Evolutionary conservation across 2,797 vertebrate species (phyloP), one percentile per base, ranked within the genome.

Genomic region (Leuciscus waleckii): DNA sequence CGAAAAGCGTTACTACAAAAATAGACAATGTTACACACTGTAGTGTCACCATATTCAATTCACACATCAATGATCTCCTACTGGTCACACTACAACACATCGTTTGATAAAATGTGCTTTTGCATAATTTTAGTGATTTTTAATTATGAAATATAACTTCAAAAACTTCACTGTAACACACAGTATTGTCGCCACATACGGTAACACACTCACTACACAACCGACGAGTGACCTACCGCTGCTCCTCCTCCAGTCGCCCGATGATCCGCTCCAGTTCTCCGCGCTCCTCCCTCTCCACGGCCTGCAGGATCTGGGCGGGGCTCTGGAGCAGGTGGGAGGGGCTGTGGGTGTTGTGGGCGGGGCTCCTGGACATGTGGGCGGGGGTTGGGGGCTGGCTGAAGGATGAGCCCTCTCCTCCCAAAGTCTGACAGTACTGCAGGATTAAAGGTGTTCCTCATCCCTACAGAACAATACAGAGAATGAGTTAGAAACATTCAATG

Each of bases 381-480:
- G 98, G 98, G 89, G 97, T 99, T 94, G 98, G 98, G 0, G 97
- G 97, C 89, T 99, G 98, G 92, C 97, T 98, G 91, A 95, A 92
- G 0, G 97, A 97, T 0, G 96, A 97, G 54, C 87, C 82, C 88
- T 99, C 98, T 23, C 97, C 97, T 82, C 97, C 97, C 14, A 99
- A 95, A 0, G 98, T 97, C 94, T 99, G 98, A 90, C 98, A 99
- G 88, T 99, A 99, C 88, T 99, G 98, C 91, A 98, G 95, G 92
- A 99, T 99, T 91, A 99, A 95, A 76, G 96, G 2, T 99, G 98
- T 89, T 99, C 98, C 29, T 99, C 98, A 37, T 99, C 98, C 95
- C 98, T 99, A 88, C 10, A 77, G 54, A 67, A 7, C 67, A 14
- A 87, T 19, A 75, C 6, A 86, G 46, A 41, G 6, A 74, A 32